These are phyloP conservation scores for Ptychadena robeensis DNA, from an alignment of 2,797 vertebrate genomes.

Conservation along the genomic window DNA sequence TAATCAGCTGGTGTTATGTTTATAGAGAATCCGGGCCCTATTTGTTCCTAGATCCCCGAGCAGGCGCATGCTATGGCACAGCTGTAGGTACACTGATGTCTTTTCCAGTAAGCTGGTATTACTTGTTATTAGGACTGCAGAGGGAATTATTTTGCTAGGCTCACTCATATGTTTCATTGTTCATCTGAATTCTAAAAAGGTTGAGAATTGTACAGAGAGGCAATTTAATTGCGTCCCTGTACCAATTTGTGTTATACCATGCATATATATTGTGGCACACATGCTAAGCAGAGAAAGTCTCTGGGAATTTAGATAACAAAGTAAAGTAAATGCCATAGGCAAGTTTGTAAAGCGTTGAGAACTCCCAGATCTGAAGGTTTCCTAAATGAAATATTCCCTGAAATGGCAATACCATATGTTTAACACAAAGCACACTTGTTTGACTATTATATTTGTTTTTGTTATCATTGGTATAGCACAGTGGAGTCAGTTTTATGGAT, in stretches of 20 bases:
- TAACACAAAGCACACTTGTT: neutral
- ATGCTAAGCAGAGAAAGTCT: neutral
- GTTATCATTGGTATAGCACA: neutral
- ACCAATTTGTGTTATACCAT: slow-evolving; percentile 8
- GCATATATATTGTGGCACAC: neutral
- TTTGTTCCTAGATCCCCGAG: neutral
- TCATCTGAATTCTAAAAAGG: neutral
- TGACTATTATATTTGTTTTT: neutral
- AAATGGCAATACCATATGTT: slow-evolving; percentile 12
- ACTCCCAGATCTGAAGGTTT: neutral
- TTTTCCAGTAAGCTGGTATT: neutral
- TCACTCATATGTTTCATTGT: neutral
- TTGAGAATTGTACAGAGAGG: neutral
- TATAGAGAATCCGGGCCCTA: neutral
- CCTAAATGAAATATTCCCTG: slow-evolving; percentile 5
- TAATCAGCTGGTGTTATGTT: neutral
- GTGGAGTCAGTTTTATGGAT: neutral
- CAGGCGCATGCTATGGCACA: neutral
- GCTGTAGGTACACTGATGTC: neutral
- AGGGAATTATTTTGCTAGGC: neutral
- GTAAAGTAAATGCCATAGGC: neutral
- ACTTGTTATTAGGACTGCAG: neutral
- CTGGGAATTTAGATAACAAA: slow-evolving; percentile 5
- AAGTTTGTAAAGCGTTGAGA: neutral
- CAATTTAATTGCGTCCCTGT: neutral